Evolutionary conservation across 1,140 invertebrate genomes (phyloP).

Genomic region (Lepidurus couesii): DNA sequence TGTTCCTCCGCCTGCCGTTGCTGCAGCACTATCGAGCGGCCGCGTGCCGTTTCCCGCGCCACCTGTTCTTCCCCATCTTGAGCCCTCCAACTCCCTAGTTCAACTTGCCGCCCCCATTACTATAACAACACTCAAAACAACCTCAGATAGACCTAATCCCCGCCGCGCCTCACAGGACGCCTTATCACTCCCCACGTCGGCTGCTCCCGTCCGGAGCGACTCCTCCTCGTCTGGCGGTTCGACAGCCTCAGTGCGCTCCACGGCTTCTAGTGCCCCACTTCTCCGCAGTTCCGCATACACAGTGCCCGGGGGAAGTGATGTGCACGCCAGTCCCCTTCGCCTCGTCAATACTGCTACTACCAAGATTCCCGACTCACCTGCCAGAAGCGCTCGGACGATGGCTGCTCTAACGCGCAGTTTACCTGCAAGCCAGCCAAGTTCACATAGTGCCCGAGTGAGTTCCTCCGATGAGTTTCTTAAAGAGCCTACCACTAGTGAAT

Average conservation of each 20-base stretch:
- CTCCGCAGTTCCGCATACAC: neutral
- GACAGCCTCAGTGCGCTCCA: neutral
- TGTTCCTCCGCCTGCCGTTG: neutral
- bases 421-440: too few relatives aligned
- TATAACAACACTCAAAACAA: slow-evolving; percentile 15
- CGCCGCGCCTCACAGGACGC: neutral
- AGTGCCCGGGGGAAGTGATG: neutral
- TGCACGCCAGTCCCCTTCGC: neutral
- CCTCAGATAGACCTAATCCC: slow-evolving; percentile 1
- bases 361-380: too few relatives aligned
- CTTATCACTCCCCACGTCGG: neutral
- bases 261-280: neutral
- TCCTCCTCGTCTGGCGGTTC: neutral
- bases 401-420: too few relatives aligned
- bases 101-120: slow-evolving; percentile 11
- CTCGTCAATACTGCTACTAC: neutral
- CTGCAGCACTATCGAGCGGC: neutral
- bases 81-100: neutral
- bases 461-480: neutral
- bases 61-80: neutral
- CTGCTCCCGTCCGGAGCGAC: neutral
- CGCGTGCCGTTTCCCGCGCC: neutral
- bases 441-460: too few relatives aligned
- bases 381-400: too few relatives aligned
- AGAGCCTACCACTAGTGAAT: neutral